Evolutionary conservation across 2,113 vertebrate species (phyloP).

Genomic region (Labeo catla): DNA sequence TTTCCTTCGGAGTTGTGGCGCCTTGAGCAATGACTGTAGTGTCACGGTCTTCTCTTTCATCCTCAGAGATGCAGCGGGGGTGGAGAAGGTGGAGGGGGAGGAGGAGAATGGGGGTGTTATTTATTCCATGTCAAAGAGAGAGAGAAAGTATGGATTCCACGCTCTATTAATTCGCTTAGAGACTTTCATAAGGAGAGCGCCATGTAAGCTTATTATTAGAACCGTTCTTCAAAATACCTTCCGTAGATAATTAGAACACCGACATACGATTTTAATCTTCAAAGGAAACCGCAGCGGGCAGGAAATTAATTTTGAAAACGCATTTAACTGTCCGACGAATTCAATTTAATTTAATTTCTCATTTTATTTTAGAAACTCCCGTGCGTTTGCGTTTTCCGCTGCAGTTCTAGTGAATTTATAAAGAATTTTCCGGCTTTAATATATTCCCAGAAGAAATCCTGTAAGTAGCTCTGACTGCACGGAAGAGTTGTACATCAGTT

Average conservation of each 20-base stretch:
- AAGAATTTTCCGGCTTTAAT: neutral
- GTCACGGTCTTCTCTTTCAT: constrained; percentile 67
- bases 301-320: constrained; percentile 77
- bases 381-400: constrained; percentile 66
- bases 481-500: neutral
- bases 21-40: constrained; percentile 56
- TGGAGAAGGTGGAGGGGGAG: constrained; percentile 53
- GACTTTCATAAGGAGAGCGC: constrained; percentile 67
- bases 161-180: constrained; percentile 75
- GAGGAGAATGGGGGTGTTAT: constrained; percentile 47
- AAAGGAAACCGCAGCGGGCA: constrained; percentile 72
- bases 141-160: constrained; percentile 67
- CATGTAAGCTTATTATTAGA: constrained; percentile 74
- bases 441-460: constrained; percentile 7
- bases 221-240: constrained; percentile 74
- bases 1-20: constrained; percentile 30
- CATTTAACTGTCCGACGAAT: constrained; percentile 75
- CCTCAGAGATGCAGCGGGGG: constrained; percentile 54
- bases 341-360: constrained; percentile 69
- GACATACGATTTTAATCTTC: constrained; percentile 78
- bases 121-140: constrained; percentile 58
- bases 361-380: constrained; percentile 71
- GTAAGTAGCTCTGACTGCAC: neutral
- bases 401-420: constrained; percentile 1
- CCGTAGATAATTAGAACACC: constrained; percentile 78